Percentiles rank a stretch among this genome's conserved stretches.
Conservation (phyloP, 2,797 vertebrate genomes). For the Graptemys geographica region DNA sequence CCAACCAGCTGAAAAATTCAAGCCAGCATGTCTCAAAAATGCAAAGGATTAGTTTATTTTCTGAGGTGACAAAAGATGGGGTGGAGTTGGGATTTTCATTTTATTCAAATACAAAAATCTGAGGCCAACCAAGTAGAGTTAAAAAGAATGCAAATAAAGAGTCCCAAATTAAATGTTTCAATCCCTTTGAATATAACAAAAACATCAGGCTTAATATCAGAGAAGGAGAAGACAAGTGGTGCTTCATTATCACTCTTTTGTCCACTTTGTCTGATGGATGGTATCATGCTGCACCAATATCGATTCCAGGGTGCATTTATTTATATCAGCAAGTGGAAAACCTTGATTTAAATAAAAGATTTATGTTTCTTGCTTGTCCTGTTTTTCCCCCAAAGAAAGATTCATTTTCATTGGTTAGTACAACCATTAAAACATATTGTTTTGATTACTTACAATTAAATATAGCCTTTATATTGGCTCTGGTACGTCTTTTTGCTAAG, state of each 20-base stretch:
- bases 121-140: background rate
- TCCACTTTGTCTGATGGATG: background rate
- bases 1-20: background rate
- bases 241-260: accelerated
- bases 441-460: background rate
- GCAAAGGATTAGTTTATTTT: background rate
- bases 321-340: background rate
- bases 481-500: background rate
- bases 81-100: background rate
- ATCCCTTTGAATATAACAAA: background rate
- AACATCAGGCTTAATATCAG: background rate
- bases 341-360: background rate
- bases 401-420: background rate
- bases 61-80: background rate
- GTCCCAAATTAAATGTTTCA: background rate
- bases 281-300: background rate
- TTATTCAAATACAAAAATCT: background rate
- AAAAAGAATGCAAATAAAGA: background rate
- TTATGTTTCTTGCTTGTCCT: background rate
- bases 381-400: background rate
- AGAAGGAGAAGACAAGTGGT: background rate
- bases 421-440: background rate
- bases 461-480: background rate
- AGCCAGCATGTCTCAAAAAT: background rate
- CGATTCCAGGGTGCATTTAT: background rate